A percentile compares a stretch with the other conserved stretches of the same genome.
These are phyloP conservation scores for Phycodurus eques DNA, from an alignment of 2,113 vertebrate species.

Conservation along the genomic window DNA sequence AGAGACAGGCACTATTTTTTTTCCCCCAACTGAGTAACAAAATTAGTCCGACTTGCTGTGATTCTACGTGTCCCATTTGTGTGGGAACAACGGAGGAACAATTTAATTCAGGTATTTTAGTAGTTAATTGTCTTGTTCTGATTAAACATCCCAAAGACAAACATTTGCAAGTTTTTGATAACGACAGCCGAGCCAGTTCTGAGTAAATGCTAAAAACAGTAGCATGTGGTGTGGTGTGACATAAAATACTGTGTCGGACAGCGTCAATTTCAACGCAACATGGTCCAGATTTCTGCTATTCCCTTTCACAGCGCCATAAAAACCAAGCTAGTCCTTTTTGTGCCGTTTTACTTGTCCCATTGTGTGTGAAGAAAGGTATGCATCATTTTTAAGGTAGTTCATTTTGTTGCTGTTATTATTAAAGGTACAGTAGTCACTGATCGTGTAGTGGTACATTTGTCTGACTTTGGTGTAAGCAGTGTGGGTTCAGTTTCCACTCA, in stretches of 20 bases:
- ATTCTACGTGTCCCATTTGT: constrained; percentile 12
- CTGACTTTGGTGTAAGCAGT: no score
- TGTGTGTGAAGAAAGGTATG: neutral
- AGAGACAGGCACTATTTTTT: constrained; percentile 68
- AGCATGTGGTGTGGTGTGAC: neutral
- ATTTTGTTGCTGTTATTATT: no score
- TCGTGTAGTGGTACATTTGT: no score
- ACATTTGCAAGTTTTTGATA: neutral
- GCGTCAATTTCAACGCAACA: neutral
- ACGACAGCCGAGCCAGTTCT: neutral
- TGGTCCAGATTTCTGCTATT: neutral
- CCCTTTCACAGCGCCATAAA: neutral
- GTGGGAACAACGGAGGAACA: neutral
- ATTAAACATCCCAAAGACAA: neutral
- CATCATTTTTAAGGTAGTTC: neutral
- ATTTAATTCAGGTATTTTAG: neutral
- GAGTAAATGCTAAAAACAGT: neutral
- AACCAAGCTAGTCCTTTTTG: neutral
- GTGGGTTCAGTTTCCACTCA: no score
- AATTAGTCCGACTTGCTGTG: constrained; percentile 33
- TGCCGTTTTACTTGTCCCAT: neutral
- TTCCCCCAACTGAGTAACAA: constrained; percentile 40
- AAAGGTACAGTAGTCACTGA: no score
- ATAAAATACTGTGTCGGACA: neutral
- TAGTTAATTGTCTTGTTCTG: neutral